phyloP scores from a whole-genome alignment of 2,797 vertebrate genomes.

The Pelodytes ibericus region DNA sequence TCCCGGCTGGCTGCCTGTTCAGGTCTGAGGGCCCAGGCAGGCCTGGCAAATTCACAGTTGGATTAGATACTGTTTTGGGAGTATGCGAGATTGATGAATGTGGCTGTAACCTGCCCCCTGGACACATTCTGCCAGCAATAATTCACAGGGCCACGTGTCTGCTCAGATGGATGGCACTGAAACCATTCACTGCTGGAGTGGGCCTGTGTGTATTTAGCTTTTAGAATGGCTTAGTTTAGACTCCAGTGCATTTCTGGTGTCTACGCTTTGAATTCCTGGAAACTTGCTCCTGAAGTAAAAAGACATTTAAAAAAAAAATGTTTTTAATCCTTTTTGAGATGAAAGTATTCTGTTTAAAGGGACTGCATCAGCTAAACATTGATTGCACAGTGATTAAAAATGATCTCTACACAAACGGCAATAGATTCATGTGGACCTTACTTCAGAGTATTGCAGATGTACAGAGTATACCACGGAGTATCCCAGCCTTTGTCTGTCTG shows the following conservation, averaged over 20 bases:
- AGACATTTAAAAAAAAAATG: no score
- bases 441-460: no score
- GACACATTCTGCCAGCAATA: neutral
- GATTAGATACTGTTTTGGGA: neutral
- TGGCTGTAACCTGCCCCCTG: neutral
- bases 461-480: no score
- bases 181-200: neutral
- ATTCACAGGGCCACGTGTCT: slow-evolving; percentile 1
- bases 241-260: no score
- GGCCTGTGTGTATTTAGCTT: neutral
- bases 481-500: no score
- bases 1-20: neutral
- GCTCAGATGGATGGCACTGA: neutral
- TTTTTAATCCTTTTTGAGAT: no score
- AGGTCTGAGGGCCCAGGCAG: neutral
- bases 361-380: no score
- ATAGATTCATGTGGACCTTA: no score
- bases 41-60: neutral
- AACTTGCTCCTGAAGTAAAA: neutral
- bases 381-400: no score
- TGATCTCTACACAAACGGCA: no score
- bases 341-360: no score
- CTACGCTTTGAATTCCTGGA: no score
- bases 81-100: slow-evolving; percentile 12
- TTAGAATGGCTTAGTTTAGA: neutral